Evolutionary conservation across 1,140 invertebrate genomes (phyloP).

Genomic region (Aphelinus atriplicis): DNA sequence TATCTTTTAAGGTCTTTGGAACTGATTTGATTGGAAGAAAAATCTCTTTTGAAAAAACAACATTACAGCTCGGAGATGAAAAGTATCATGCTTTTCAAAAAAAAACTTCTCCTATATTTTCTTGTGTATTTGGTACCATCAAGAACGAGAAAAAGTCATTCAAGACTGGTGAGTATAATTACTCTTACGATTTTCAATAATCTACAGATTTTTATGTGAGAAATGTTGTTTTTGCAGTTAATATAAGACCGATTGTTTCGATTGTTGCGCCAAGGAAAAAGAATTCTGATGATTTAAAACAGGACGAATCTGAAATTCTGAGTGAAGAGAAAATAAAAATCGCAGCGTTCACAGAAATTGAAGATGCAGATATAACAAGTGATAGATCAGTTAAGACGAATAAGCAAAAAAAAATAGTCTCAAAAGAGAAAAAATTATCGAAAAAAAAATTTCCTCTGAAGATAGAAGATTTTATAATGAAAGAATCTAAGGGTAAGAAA

Average conservation of each 20-base stretch:
- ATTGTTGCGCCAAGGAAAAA: constrained; percentile 14
- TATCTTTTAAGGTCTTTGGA: constrained; percentile 25
- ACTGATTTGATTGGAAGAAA: constrained; percentile 27
- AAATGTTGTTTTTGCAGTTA: constrained; percentile 4
- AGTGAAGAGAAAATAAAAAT: too few relatives aligned
- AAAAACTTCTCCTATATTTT: not conserved
- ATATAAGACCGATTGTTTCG: not conserved
- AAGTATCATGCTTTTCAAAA: constrained; percentile 16
- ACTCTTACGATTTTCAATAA: too few relatives aligned
- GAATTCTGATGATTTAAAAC: too few relatives aligned
- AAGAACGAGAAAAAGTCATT: not conserved
- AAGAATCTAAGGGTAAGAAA: too few relatives aligned
- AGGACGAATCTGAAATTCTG: too few relatives aligned
- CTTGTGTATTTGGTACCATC: constrained; percentile 20
- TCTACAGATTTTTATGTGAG: not conserved
- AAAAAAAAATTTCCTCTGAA: too few relatives aligned
- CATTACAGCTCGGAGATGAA: constrained; percentile 3
- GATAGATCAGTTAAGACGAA: too few relatives aligned
- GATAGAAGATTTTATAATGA: too few relatives aligned
- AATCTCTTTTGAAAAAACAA: constrained; percentile 10
- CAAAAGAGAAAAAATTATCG: too few relatives aligned
- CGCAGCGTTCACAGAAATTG: too few relatives aligned
- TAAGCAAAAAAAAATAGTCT: too few relatives aligned
- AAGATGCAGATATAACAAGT: too few relatives aligned
- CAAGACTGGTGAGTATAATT: constrained; percentile 15